These are phyloP conservation scores for Cyclargus thomasi DNA, from an alignment of 1,140 invertebrate genomes.

Conservation along the genomic window DNA sequence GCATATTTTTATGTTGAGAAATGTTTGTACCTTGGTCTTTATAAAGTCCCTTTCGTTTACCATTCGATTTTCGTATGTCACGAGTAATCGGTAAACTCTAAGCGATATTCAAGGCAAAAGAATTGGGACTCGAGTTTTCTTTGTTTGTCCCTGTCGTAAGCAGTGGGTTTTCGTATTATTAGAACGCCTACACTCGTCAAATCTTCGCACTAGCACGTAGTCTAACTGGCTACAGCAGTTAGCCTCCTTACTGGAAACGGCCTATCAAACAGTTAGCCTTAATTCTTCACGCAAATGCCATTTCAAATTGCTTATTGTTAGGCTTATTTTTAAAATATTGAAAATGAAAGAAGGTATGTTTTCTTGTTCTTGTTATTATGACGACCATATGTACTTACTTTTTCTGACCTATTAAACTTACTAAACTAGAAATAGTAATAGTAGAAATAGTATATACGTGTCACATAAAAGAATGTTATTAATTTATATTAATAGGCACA, in stretches of 20 bases:
- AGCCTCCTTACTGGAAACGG: conserved; percentile 30
- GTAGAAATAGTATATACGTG: no score
- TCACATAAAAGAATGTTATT: neutral
- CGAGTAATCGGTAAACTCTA: no score
- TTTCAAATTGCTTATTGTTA: neutral
- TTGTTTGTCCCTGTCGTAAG: neutral
- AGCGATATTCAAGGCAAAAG: no score
- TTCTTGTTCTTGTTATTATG: no score
- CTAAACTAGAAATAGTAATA: no score
- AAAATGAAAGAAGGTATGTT: no score
- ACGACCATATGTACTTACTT: no score
- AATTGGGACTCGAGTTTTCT: no score
- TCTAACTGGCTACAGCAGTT: neutral
- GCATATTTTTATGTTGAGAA: neutral
- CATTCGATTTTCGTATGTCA: no score
- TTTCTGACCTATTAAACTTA: no score
- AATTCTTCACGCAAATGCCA: neutral
- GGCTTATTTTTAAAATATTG: no score
- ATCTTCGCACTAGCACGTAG: neutral
- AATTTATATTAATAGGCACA: neutral
- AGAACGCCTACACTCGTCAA: conserved; percentile 1
- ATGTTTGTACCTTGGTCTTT: neutral
- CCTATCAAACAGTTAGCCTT: conserved; percentile 33
- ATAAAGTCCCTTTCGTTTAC: neutral
- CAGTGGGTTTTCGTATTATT: conserved; percentile 19